Base-by-base conservation (phyloP, 2,888 invertebrate species). In the Drosophila lacicola region DNA sequence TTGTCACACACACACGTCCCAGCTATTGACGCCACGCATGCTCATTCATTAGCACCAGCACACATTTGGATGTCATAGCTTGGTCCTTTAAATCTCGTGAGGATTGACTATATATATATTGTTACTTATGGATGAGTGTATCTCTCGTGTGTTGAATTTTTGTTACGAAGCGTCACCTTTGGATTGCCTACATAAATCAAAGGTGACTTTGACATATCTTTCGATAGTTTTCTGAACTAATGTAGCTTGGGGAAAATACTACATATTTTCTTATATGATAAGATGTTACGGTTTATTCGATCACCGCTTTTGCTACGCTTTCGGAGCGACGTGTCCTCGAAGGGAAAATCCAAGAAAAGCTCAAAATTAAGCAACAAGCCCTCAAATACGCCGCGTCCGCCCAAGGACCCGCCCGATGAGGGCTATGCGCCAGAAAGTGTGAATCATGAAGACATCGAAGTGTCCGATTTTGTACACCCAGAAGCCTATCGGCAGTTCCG, bases 331-430 rank as follows among this genome's bases (percentile, higher is more conserved):
- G 49, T 39, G 9, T 19, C 13, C 2, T 21, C 8, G 8, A 37
- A 4, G 8, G 6, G 8, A 11, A 34, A 39, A 6, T 9, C 34
- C 5, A 13, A 47, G 11, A 9, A 2, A 19, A 6, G n/a, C 4
- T 17, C 47, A 1, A 55, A 39, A 21, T 11, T 62, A 8, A 47
- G 56, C n/a, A 67, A 5, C 29, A 75, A 80, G 4, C 71, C 53
- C 0, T 75, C 73, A 9, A 88, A 82, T 37, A 88, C 85, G 2
- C 88, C 89, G 0, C 88, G 82, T 42, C 89, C 91, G 2, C 90
- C 91, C 1, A 90, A 88, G 61, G 91, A 91, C 70, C 91, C 91
- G 0, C 89, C 90, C 0, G 84, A 90, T 13, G 67, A 64, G 21
- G 70, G 87, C 21, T 91, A 91, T 51, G 63, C 76, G 14, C 90